Conservation (phyloP, 2,888 invertebrate genomes). For the Myopa tessellatipennis region DNA sequence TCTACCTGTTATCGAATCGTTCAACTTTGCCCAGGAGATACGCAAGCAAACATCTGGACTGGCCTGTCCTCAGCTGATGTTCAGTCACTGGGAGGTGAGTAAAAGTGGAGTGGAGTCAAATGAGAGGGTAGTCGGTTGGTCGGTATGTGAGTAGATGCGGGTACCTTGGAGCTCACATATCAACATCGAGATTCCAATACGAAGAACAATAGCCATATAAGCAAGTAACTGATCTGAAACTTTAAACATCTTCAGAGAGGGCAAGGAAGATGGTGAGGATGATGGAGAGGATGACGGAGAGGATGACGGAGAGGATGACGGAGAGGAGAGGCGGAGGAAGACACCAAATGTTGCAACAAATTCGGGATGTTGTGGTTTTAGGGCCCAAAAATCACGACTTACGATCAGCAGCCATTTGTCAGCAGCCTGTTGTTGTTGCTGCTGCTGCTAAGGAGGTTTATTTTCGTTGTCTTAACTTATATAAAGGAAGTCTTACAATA, state of each 20-base stretch:
- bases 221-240: not conserved
- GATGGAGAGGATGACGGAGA: too few relatives aligned
- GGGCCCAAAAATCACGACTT: slow-evolving; percentile 19
- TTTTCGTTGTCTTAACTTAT: not conserved
- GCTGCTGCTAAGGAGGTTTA: not conserved
- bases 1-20: slow-evolving; percentile 96
- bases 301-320: too few relatives aligned
- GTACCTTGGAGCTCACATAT: not conserved
- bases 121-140: not conserved
- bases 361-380: slow-evolving; percentile 27
- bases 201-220: not conserved
- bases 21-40: slow-evolving; percentile 93
- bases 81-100: slow-evolving; percentile 97
- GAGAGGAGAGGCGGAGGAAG: too few relatives aligned
- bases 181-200: not conserved
- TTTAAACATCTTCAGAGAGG: not conserved
- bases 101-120: slow-evolving; percentile 1
- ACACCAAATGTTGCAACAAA: slow-evolving; percentile 19
- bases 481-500: slow-evolving; percentile 9
- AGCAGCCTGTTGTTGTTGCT: not conserved
- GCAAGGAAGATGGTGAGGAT: too few relatives aligned
- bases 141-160: not conserved
- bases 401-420: not conserved
- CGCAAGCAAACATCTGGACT: slow-evolving; percentile 95
- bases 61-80: slow-evolving; percentile 93